Evolutionary conservation across 2,888 invertebrate genomes (phyloP).

Genomic region (Drosophila recens): DNA sequence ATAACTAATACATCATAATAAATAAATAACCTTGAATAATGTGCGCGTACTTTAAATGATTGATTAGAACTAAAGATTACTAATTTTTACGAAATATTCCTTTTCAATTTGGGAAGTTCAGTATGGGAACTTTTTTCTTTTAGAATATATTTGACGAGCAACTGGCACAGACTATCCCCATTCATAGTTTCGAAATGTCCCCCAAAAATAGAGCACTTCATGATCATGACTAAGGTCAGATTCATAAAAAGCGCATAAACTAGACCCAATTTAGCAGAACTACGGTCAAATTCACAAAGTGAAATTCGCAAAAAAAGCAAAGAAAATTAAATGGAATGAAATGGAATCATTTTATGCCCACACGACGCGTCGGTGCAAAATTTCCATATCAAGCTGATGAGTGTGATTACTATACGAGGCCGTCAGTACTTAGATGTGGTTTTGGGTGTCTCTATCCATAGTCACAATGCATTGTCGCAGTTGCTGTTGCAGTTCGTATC

Average conservation of each 20-base stretch:
- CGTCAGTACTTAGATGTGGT: conserved; percentile 35
- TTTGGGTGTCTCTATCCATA: conserved; percentile 43
- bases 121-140: not conserved
- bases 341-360: conserved; percentile 20
- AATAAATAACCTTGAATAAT: conserved; percentile 11
- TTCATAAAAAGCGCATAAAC: conserved; percentile 78
- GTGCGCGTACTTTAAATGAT: not conserved
- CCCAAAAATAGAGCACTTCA: conserved; percentile 62
- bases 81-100: not conserved
- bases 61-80: not conserved
- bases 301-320: conserved; percentile 63
- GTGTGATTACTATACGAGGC: conserved; percentile 26
- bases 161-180: conserved; percentile 48
- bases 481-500: conserved; percentile 44
- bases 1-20: conserved; percentile 15
- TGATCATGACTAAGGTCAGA: conserved; percentile 80
- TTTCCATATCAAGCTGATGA: conserved; percentile 49
- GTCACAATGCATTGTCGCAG: conserved; percentile 9
- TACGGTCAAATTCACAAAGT: conserved; percentile 22
- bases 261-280: conserved; percentile 74
- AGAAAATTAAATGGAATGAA: conserved; percentile 59
- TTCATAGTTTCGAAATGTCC: conserved; percentile 50
- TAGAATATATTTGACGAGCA: not conserved
- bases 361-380: conserved; percentile 41
- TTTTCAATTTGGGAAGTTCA: not conserved